phyloP scores from a whole-genome alignment of 64 coral and sea anemone species.

The Trachythela sp. region DNA sequence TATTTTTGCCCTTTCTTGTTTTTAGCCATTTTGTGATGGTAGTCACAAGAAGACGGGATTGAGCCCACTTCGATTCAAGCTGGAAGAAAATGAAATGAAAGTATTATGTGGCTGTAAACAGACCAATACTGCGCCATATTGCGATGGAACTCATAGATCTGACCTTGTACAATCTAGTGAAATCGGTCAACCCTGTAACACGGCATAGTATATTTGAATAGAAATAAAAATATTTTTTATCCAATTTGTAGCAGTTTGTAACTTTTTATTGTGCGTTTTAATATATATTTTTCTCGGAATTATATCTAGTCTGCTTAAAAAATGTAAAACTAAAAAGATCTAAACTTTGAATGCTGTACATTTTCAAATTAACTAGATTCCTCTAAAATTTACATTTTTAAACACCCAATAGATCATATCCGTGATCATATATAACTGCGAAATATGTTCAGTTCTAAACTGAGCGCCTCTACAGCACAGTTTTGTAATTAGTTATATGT shows the following conservation, averaged over 20 bases:
- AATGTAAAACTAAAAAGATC: too few relatives aligned
- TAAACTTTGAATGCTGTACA: too few relatives aligned
- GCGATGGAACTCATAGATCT: constrained; percentile 80
- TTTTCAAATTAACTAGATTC: too few relatives aligned
- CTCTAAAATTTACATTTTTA: too few relatives aligned
- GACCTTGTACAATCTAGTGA: constrained; percentile 63
- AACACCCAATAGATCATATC: too few relatives aligned
- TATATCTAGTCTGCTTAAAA: too few relatives aligned
- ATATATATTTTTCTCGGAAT: too few relatives aligned
- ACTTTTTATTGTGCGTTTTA: too few relatives aligned
- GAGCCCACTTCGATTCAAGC: constrained; percentile 54
- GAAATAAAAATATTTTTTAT: not conserved
- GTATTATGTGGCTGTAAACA: constrained; percentile 93
- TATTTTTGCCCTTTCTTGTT: not conserved
- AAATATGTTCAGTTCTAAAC: too few relatives aligned
- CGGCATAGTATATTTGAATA: not conserved
- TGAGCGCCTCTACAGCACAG: too few relatives aligned
- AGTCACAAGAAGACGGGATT: constrained; percentile 77
- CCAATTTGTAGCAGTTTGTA: not conserved
- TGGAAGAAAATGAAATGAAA: constrained; percentile 52
- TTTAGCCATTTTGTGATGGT: constrained; percentile 97
- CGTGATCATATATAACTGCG: too few relatives aligned
- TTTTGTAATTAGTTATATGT: too few relatives aligned
- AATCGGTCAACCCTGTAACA: constrained; percentile 24
- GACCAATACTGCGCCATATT: constrained; percentile 67